These are phyloP conservation scores for Helarctos malayanus DNA, from an alignment of 2,797 vertebrate genomes.

Conservation along the genomic window DNA sequence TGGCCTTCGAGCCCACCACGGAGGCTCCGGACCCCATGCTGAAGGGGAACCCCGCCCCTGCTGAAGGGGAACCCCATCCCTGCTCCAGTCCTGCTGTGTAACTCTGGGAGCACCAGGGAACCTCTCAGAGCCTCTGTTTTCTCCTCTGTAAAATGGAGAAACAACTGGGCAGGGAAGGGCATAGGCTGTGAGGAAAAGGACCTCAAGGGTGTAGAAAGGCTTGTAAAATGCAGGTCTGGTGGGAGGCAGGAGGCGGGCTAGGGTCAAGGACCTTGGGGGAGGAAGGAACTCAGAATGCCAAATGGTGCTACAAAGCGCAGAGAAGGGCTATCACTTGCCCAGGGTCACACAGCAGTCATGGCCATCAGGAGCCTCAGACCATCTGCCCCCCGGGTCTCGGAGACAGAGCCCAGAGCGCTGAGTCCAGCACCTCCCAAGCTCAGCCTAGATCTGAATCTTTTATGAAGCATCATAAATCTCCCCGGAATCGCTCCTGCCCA, in stretches of 20 bases:
- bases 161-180: fast-evolving
- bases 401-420: not conserved
- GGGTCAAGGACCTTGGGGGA: not conserved
- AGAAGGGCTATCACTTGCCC: not conserved
- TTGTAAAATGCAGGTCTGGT: not conserved
- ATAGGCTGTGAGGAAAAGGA: not conserved
- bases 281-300: not conserved
- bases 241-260: not conserved
- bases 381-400: not conserved
- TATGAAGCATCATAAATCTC: slow-evolving; percentile 33
- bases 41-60: not conserved
- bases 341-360: not conserved
- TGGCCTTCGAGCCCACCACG: not conserved
- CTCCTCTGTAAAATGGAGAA: not conserved
- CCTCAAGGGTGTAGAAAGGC: not conserved
- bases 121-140: not conserved
- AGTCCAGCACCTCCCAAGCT: not conserved
- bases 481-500: not conserved
- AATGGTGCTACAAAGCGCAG: not conserved
- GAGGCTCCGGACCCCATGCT: not conserved
- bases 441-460: slow-evolving; percentile 34
- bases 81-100: not conserved
- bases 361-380: not conserved
- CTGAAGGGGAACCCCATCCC: not conserved
- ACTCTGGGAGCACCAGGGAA: too few relatives aligned